These are phyloP conservation scores for Caenorhabditis sinica DNA, from an alignment of 2,888 invertebrate genomes.

Conservation along the genomic window DNA sequence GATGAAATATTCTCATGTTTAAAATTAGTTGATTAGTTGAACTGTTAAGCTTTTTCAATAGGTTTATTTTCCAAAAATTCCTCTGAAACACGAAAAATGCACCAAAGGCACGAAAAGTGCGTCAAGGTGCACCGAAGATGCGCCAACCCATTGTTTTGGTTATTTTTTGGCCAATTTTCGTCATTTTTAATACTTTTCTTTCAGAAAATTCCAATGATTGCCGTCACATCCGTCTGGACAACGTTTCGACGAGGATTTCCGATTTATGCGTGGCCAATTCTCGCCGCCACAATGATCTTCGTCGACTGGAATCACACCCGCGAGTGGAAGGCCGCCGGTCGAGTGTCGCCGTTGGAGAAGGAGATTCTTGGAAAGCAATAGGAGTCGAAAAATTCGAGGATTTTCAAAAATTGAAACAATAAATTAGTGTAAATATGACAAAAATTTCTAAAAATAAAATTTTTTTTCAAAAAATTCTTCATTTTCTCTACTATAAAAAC, in stretches of 20 bases:
- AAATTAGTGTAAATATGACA: neutral
- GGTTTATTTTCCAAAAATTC: no score
- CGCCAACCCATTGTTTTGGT: neutral
- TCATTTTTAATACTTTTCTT: neutral
- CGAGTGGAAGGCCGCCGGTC: constrained; percentile 78
- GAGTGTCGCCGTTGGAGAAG: constrained; percentile 70
- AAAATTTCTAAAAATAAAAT: constrained; percentile 5
- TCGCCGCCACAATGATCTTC: constrained; percentile 77
- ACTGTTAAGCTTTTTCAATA: no score
- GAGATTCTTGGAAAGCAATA: constrained; percentile 71
- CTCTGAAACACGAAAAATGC: neutral
- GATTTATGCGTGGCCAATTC: constrained; percentile 75
- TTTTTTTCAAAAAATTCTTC: neutral
- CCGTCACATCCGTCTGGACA: constrained; percentile 65
- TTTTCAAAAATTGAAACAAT: no score
- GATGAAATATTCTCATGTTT: no score
- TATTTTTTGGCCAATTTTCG: neutral
- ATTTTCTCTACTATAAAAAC: neutral
- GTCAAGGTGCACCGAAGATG: neutral
- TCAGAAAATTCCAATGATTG: constrained; percentile 49
- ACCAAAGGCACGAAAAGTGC: neutral
- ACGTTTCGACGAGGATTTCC: constrained; percentile 72
- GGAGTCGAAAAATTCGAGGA: neutral
- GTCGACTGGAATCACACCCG: constrained; percentile 81
- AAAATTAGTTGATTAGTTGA: no score